Conservation (phyloP, 2,797 vertebrate genomes). For the Sebastes oblongus region DNA sequence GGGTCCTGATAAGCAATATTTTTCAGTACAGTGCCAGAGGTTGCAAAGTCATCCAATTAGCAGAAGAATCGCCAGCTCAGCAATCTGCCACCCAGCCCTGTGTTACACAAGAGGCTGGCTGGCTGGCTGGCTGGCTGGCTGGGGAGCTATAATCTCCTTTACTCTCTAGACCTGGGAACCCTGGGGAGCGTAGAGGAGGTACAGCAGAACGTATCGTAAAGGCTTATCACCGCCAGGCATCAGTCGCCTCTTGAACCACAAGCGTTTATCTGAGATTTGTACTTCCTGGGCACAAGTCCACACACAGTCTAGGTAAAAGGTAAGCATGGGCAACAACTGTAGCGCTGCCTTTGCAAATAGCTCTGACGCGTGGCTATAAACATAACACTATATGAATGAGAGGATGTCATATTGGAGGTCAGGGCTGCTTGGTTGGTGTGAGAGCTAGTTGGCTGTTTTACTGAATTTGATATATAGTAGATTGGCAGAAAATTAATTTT, state of each 20-base stretch:
- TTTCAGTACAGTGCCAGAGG: constrained; percentile 65
- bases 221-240: constrained; percentile 65
- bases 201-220: constrained; percentile 56
- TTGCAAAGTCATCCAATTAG: constrained; percentile 78
- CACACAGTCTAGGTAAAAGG: constrained; percentile 42
- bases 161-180: constrained; percentile 59
- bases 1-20: constrained; percentile 63
- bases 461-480: neutral
- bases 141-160: constrained; percentile 59
- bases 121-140: constrained; percentile 30
- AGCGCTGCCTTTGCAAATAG: constrained; percentile 8
- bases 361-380: neutral
- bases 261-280: constrained; percentile 62
- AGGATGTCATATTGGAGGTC: neutral
- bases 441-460: neutral
- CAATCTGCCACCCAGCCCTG: constrained; percentile 62
- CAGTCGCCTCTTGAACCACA: constrained; percentile 48
- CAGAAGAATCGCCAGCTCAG: constrained; percentile 68
- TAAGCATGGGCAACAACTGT: constrained; percentile 18
- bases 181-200: constrained; percentile 53
- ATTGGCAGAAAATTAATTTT: neutral
- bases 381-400: neutral
- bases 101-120: constrained; percentile 61
- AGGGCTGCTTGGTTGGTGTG: neutral
- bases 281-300: constrained; percentile 68